Base-by-base conservation (phyloP, 92 coral and sea anemone genomes). In the Plumapathes pennacea region DNA sequence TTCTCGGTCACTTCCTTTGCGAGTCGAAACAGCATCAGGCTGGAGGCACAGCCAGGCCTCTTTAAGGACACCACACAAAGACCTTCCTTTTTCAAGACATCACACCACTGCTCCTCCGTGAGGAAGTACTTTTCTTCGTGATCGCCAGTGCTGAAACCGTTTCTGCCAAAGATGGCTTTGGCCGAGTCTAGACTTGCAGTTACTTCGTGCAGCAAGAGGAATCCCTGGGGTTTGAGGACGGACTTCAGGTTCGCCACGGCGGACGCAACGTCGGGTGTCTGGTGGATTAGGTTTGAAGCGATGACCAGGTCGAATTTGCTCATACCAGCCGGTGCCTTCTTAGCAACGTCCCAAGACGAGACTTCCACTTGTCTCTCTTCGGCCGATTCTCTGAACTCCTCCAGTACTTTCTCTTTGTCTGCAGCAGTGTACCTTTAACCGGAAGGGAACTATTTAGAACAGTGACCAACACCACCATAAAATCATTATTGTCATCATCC, bases 401-500 rank as follows among this genome's bases (percentile, higher is more conserved):
- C 48, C 50, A 85, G 10, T 9, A 61, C 60, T 4, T 57, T 77
- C 19, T 80, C 83, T 41, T 64, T 59, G 50, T 85, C 94, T 2
- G 94, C 80, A 3, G 84, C 94, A 27, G 78, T 74, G 60, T 85
- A 85, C 40, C n/a, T n/a, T n/a, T n/a, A n/a, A n/a, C n/a, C n/a
- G n/a, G n/a, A n/a, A n/a, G n/a, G n/a, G n/a, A n/a, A n/a, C n/a
- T n/a, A n/a, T n/a, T n/a, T n/a, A n/a, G n/a, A n/a, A n/a, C n/a
- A n/a, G n/a, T n/a, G n/a, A n/a, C n/a, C n/a, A n/a, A n/a, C n/a
- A n/a, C n/a, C n/a, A n/a, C n/a, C n/a, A n/a, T n/a, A n/a, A n/a
- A n/a, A n/a, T n/a, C n/a, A n/a, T n/a, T n/a, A n/a, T n/a, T n/a
- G n/a, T n/a, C n/a, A n/a, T n/a, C n/a, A n/a, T n/a, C n/a, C n/a